Conservation (phyloP, 2,113 vertebrate genomes). For the Dasyornis broadbenti region DNA sequence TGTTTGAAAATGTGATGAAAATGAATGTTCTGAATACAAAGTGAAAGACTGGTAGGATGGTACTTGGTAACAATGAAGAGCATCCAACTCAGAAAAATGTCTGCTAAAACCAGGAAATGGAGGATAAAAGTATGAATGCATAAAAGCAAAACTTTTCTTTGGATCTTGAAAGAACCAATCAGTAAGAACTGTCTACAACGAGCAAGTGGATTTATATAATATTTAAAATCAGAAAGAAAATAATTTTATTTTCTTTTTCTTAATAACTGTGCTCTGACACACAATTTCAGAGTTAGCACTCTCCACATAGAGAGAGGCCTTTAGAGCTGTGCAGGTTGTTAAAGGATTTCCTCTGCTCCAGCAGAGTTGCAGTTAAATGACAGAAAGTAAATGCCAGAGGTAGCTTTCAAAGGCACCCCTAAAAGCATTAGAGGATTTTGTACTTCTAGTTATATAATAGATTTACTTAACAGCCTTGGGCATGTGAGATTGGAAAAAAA, state of each 20-base stretch:
- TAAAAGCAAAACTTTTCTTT: not conserved
- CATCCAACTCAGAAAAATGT: not conserved
- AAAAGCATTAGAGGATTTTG: not conserved
- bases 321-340: not conserved
- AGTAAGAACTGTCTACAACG: not conserved
- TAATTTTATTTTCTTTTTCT: not conserved
- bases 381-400: not conserved
- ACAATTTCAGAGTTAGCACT: not conserved
- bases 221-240: not conserved
- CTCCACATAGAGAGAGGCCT: not conserved
- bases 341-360: not conserved
- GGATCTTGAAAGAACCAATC: not conserved
- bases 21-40: not conserved
- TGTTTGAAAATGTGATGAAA: not conserved
- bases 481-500: not conserved
- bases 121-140: not conserved
- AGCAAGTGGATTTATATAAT: not conserved
- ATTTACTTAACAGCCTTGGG: not conserved
- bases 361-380: not conserved
- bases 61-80: not conserved
- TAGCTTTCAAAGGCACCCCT: not conserved
- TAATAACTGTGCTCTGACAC: not conserved
- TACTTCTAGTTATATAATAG: not conserved
- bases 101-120: not conserved
- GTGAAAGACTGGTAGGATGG: not conserved